Evolutionary conservation across 2,113 vertebrate genomes (phyloP), one percentile per base, ranked within the genome.

Genomic region (Oncorhynchus keta): DNA sequence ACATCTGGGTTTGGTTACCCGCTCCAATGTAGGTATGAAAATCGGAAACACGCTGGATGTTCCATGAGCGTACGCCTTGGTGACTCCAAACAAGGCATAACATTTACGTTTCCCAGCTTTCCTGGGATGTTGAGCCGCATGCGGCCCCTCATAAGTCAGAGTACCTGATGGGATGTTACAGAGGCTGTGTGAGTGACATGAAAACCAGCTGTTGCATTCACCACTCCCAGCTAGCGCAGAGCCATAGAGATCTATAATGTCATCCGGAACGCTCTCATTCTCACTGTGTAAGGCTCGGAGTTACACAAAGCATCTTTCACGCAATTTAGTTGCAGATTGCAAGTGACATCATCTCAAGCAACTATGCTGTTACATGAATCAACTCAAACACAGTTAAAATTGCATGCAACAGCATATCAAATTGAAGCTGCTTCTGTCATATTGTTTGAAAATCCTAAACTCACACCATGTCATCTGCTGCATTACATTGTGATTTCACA

Each of bases 1-100:
- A 86, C 89, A 90, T 90, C 83, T 90, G 87, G 85, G 80, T 86
- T 80, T 84, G 81, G 84, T 88, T 90, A 87, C 65, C 75, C 81
- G 80, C 85, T 65, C 81, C 51, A 75, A 87, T 84, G 83, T 90
- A 83, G 84, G 84, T 86, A 88, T 87, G 85, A 87, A 86, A 87
- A 88, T 79, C 70, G 78, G 84, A 81, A 88, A 86, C 84, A 85
- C 68, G 45, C 73, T 86, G 76, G 81, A 83, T 86, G 82, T 88
- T 81, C 87, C 86, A 81, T 45, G 74, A 74, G 79, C 69, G 65
- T 75, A 82, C 80, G 84, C 83, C 74, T 86, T 86, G 76, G 83
- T 81, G 82, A 82, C 75, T 86, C 81, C 75, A 84, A 86, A 87
- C 88, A 89, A 87, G 83, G 81, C 81, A 87, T 70, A 86, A 86